Evolutionary conservation across 64 coral and sea anemone species (phyloP), one percentile per base, ranked within the genome.

Genomic region (Hydrozoanthus tunicans): DNA sequence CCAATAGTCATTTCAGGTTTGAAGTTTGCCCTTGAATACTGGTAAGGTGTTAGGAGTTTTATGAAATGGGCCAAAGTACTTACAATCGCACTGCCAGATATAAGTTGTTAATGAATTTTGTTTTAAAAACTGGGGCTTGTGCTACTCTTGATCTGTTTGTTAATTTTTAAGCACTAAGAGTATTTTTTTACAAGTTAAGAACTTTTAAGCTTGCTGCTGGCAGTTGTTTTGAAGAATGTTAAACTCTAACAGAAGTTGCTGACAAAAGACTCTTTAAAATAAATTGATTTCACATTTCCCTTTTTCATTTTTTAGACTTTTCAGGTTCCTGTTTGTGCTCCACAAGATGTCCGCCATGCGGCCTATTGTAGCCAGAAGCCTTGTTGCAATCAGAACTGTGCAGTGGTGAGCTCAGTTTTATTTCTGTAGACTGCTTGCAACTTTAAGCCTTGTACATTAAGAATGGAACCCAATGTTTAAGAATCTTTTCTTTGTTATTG

Each of bases 301-400:
- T n/a, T 10, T 24, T 55, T 27, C 0, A 12, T 58, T 1, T 86
- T 86, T 72, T 59, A 88, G 67, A 67, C 11, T 9, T 59, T 73
- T 43, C 54, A 43, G 9, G 13, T 7, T 7, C 83, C 83, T 14
- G 23, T 32, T 5, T 73, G 59, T 88, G 67, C 23, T 7, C 11
- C 55, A 27, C 67, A 73, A 6, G 68, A 88, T 73, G 56, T 88
- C 9, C 68, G 68, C 1, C 84, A 88, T 88, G 68, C 68, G 73
- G 84, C 84, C 0, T 88, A 88, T 56, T 88, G 84, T 25, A 59
- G 10, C 0, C 17, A 53, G 26, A 51, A 6, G 23, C 4, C 9
- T 1, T 88, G 84, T 24, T 23, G 0, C 13, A 88, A 88, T 12
- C 20, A 23, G 14, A 58, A 88, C 56, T 88, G 84, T 73, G 5